phyloP scores from a whole-genome alignment of 2,113 vertebrate species.

The Gymnorhina tibicen region DNA sequence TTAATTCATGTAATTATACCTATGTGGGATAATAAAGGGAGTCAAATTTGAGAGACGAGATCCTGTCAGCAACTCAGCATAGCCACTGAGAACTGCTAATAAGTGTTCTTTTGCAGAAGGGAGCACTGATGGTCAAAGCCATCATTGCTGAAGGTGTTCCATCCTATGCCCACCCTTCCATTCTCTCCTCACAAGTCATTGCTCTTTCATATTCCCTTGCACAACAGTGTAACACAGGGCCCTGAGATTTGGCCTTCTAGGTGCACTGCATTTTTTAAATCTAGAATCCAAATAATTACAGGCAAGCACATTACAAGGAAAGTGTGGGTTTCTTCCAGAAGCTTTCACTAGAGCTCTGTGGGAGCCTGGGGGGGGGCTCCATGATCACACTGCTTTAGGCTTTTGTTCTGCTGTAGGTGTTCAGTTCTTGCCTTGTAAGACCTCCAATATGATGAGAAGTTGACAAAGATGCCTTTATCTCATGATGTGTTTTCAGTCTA shows the following conservation, averaged over 20 bases:
- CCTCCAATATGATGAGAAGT: neutral
- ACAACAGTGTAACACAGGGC: neutral
- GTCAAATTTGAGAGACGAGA: neutral
- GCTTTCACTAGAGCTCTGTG: neutral
- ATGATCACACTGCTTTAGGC: neutral
- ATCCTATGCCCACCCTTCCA: neutral
- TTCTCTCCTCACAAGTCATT: neutral
- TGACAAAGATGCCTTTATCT: neutral
- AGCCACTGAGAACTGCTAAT: neutral
- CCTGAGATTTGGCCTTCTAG: neutral
- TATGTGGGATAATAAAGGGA: neutral
- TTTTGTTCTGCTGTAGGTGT: neutral
- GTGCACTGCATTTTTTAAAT: neutral
- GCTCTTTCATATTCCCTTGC: neutral
- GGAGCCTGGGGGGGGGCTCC: rapidly evolving
- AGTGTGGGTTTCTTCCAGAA: neutral
- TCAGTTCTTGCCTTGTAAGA: neutral
- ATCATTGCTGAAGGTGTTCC: neutral
- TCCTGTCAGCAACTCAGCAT: neutral
- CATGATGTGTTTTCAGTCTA: neutral
- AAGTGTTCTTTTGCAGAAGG: neutral
- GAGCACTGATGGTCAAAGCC: neutral
- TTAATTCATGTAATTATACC: neutral
- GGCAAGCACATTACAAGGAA: neutral
- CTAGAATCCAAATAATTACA: neutral